Conservation (phyloP, 2,797 vertebrate species). For the Hippopotamyrus pictus region DNA sequence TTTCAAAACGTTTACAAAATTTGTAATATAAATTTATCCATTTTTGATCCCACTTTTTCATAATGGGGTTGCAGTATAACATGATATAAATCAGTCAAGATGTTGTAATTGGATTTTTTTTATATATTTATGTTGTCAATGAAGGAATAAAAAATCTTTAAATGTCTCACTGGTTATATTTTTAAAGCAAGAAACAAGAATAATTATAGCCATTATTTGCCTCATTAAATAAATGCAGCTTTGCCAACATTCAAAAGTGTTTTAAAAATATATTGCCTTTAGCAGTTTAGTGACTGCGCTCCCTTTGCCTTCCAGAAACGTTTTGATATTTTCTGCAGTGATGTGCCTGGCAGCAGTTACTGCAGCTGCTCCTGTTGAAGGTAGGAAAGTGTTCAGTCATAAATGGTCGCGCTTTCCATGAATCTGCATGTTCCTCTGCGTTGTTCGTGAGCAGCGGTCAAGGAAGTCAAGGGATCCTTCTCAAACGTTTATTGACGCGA, state of each 20-base stretch:
- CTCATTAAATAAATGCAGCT: background rate
- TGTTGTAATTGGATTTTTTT: background rate
- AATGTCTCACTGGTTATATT: background rate
- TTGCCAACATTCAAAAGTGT: background rate
- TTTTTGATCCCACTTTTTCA: background rate
- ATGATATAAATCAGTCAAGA: background rate
- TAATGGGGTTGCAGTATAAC: background rate
- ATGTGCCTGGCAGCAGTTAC: conserved; percentile 46
- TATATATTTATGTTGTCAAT: background rate
- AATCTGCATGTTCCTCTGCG: background rate
- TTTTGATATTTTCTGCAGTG: conserved; percentile 51
- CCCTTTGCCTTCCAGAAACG: conserved; percentile 48
- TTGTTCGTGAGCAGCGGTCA: background rate
- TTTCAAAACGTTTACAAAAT: background rate
- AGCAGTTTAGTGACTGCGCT: background rate
- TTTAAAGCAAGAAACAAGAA: background rate
- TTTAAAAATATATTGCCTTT: background rate
- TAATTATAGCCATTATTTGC: background rate
- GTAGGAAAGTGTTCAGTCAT: conserved; percentile 39
- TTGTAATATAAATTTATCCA: background rate
- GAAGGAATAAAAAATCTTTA: background rate
- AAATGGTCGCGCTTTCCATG: background rate
- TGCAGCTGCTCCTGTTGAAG: conserved; percentile 60
- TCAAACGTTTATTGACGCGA: background rate
- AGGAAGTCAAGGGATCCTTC: background rate